Evolutionary conservation across 2,797 vertebrate species (phyloP), one percentile per base, ranked within the genome.

Genomic region (Anomalospiza imberbis): DNA sequence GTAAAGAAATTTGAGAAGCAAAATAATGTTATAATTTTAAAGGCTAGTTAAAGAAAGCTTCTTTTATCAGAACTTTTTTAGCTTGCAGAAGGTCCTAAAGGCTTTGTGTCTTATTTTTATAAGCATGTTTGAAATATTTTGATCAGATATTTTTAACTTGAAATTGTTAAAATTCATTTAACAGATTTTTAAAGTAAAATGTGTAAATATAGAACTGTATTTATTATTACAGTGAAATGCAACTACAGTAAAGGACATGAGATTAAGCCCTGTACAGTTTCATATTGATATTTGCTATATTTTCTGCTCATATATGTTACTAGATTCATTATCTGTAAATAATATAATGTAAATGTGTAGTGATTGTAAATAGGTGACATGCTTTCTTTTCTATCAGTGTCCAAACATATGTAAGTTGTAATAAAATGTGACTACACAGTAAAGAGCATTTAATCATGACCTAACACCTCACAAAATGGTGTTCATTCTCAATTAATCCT

Each of bases 131-230:
- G 91, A 96, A 95, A 96, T 95, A 97, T 98, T 98, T 98, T 97
- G 96, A 97, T 97, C 97, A 97, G 95, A 98, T 97, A 97, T 98
- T 98, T 97, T 98, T 97, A 98, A 95, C 96, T 96, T 97, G 96
- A 95, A 98, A 97, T 96, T 95, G 89, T 97, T 96, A 96, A 98
- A 97, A 97, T 97, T 96, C 97, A 97, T 97, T 97, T 97, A 94
- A 97, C 95, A 97, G 97, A 97, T 98, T 97, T 98, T 98, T 97
- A 51, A 88, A 95, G 97, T 97, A 97, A 97, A 95, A 97, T 98
- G 92, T 98, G 98, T 98, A 98, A 98, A 98, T 98, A 98, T 96
- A 98, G 97, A 98, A 96, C 96, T 98, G 98, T 98, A 98, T 98
- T 98, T 98, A 98, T 98, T 98, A 97, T 94, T 97, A 97, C 94